Base-by-base conservation (phyloP, 1,140 invertebrate species). In the Acromyrmex echinatior region DNA sequence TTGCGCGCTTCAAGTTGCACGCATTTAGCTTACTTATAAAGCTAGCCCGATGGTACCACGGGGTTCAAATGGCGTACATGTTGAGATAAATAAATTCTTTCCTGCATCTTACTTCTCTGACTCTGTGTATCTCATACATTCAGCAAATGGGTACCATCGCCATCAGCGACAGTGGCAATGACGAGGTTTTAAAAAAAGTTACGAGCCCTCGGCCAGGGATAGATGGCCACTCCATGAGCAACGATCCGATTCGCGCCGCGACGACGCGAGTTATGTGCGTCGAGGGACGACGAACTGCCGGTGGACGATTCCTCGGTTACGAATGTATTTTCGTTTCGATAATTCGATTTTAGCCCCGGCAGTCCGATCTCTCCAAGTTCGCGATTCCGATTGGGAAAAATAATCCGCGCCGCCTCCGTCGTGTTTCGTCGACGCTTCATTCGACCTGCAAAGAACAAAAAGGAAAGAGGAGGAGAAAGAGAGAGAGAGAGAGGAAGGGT, bases 301-400 rank as follows among this genome's bases (percentile, higher is more conserved):
- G 28, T 16, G 45, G 56, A 82, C 79, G 66, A 84, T 74, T 60
- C 31, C 80, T 74, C 70, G 68, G 80, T 84, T 84, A 84, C 80
- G 80, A 74, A 74, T 84, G 80, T 84, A 84, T 84, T 84, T 84
- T 84, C 80, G 80, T 84, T 63, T 84, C 80, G 80, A 51, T 84
- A 84, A 84, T 58, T 84, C 80, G 80, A 84, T 84, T 82, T 84
- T 28, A 31, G 56, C 56, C 39, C 60, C 51, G 65, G 49, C 39
- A 28, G 80, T 39, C 49, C 70, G 70, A 62, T 62, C 39, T 31
- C 45, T 71, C 80, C 6, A 70, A 31, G 62, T 60, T 49, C 28
- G 63, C 78, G 78, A 68, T 68, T 10, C 28, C 56, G 68, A 82
- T 28, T 39, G 70, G 65, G 39, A 76, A 84, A 84, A 84, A 76